These are phyloP conservation scores for Tauraco hartlaubi DNA, from an alignment of 2,797 vertebrate species.

Conservation along the genomic window DNA sequence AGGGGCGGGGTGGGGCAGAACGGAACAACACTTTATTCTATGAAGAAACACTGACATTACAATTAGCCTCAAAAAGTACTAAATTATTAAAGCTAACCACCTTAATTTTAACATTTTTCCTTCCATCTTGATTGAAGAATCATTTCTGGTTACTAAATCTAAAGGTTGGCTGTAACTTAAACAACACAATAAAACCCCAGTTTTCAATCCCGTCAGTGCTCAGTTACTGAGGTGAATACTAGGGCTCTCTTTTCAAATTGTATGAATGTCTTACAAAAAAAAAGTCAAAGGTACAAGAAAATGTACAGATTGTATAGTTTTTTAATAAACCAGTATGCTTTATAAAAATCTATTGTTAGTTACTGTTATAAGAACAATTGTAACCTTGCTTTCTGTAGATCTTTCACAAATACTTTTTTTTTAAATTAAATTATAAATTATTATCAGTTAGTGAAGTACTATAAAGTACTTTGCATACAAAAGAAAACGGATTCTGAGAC, in stretches of 20 bases:
- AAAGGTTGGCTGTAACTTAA: neutral
- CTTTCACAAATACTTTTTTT: neutral
- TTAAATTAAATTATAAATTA: neutral
- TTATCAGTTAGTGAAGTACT: neutral
- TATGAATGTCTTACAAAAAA: neutral
- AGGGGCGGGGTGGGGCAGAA: rapidly evolving
- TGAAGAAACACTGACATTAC: neutral
- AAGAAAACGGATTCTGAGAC: neutral
- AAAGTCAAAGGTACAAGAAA: neutral
- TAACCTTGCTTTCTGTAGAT: neutral
- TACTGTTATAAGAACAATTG: neutral
- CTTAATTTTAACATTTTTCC: neutral
- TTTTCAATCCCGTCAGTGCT: neutral
- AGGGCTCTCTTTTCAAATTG: neutral
- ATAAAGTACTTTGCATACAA: neutral
- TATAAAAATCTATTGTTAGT: neutral
- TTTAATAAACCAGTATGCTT: neutral
- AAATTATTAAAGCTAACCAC: neutral
- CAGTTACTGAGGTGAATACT: neutral
- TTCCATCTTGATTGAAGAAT: neutral
- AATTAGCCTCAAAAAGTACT: neutral
- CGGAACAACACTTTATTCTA: neutral
- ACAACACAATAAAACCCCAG: neutral
- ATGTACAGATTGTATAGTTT: neutral
- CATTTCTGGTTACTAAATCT: neutral